Evolutionary conservation across 2,888 invertebrate species (phyloP).

Genomic region (Brenthis ino): DNA sequence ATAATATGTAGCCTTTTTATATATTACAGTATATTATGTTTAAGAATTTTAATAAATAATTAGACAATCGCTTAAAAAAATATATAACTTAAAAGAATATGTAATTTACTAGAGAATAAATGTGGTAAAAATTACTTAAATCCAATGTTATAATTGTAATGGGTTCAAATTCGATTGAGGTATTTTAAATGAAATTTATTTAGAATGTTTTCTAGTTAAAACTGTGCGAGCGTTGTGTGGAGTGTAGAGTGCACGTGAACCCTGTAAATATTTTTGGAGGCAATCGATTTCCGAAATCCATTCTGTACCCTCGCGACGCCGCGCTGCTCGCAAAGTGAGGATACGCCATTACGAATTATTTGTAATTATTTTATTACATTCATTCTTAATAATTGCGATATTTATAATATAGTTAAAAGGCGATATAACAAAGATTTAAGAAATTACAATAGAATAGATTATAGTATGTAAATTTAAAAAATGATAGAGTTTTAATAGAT

Average conservation of each 20-base stretch:
- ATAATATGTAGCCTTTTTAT: no score
- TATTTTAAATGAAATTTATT: constrained; percentile 5
- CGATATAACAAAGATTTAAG: no score
- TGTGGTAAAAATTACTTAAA: no score
- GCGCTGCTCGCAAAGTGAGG: constrained; percentile 50
- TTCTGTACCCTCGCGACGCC: constrained; percentile 69
- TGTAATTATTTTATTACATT: constrained; percentile 4
- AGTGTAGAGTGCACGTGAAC: constrained; percentile 68
- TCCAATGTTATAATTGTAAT: no score
- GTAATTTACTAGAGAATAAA: no score
- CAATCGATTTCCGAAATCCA: constrained; percentile 83
- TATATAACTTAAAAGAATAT: no score
- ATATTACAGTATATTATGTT: no score
- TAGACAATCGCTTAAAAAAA: no score
- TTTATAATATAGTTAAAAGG: background rate
- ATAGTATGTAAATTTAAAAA: no score
- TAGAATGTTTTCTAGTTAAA: constrained; percentile 33
- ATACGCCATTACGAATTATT: constrained; percentile 44
- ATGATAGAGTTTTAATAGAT: no score
- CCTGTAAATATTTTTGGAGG: constrained; percentile 78
- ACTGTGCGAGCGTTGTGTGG: constrained; percentile 35
- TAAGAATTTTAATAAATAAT: no score
- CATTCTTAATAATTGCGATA: background rate
- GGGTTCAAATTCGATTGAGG: background rate
- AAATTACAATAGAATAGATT: no score